Percentiles rank a stretch among this genome's conserved stretches.
These are phyloP conservation scores for Ypsolopha sequella DNA, from an alignment of 2,888 invertebrate genomes.

Conservation along the genomic window DNA sequence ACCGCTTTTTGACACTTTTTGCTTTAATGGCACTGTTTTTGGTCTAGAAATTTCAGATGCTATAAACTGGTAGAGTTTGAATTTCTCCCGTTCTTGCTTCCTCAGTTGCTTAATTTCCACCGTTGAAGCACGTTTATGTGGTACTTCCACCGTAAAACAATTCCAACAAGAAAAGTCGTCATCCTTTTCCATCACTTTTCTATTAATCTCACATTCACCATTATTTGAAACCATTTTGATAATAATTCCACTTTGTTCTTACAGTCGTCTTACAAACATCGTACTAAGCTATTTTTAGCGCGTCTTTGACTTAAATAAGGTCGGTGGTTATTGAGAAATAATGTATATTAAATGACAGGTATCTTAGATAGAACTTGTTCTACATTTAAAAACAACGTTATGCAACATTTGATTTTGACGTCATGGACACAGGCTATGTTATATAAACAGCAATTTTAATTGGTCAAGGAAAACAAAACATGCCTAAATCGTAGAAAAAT, in stretches of 20 bases:
- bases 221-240: background rate
- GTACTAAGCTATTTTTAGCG: constrained; percentile 32
- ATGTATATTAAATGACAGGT: constrained; percentile 1
- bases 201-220: background rate
- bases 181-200: constrained; percentile 11
- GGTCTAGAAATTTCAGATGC: constrained; percentile 45
- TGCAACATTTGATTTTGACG: background rate
- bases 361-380: background rate
- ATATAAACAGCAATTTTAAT: no score
- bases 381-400: constrained; percentile 4
- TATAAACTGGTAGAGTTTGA: constrained; percentile 46
- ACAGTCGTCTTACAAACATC: no score
- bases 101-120: constrained; percentile 33
- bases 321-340: constrained; percentile 11
- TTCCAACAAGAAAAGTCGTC: constrained; percentile 49
- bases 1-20: constrained; percentile 47
- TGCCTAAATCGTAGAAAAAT: background rate
- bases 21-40: constrained; percentile 43
- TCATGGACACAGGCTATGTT: no score
- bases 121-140: constrained; percentile 22
- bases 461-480: background rate
- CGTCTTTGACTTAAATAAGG: constrained; percentile 37
- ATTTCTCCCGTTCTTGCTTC: constrained; percentile 34
- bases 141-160: constrained; percentile 35
- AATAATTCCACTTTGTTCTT: background rate